phyloP scores from a whole-genome alignment of 30 jellyfish, hydroid and myxozoan species.

The Phacellophora camtschatica region DNA sequence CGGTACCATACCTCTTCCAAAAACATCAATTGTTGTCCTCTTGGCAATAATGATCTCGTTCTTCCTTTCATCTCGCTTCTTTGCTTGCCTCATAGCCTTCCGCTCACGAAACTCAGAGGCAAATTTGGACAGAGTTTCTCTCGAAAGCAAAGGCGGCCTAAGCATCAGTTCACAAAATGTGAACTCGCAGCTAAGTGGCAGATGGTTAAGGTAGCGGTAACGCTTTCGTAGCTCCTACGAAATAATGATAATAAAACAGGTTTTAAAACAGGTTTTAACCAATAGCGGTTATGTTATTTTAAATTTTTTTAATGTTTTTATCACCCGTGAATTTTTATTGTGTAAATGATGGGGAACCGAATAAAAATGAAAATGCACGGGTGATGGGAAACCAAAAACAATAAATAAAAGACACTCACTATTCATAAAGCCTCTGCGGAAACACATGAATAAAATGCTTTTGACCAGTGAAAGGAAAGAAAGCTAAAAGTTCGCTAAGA shows the following conservation, averaged over 20 bases:
- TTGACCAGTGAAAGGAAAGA: too few species aligned
- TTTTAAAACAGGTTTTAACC: too few species aligned
- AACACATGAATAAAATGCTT: too few species aligned
- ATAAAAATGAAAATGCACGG: too few species aligned
- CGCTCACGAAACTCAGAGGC: constrained; percentile 74
- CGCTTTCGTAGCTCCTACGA: constrained; percentile 90
- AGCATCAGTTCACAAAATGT: constrained; percentile 81
- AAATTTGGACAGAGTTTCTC: constrained; percentile 71
- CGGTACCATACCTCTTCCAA: constrained; percentile 60
- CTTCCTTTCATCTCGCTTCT: constrained; percentile 79
- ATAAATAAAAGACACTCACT: too few species aligned
- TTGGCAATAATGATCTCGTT: constrained; percentile 50
- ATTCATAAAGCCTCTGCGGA: too few species aligned
- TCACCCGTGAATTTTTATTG: too few species aligned
- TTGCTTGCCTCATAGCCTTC: constrained; percentile 61
- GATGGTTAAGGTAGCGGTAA: constrained; percentile 82
- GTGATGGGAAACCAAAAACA: too few species aligned
- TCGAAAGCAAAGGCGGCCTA: constrained; percentile 83
- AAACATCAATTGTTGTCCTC: constrained; percentile 14
- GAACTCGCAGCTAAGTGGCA: constrained; percentile 87
- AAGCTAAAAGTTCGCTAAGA: too few species aligned
- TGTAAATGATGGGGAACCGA: too few species aligned
- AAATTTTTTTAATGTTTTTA: too few species aligned
- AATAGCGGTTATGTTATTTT: too few species aligned
- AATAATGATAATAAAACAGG: not conserved